Conservation (phyloP, 2,113 vertebrate genomes). For the Brevimyrus niger region DNA sequence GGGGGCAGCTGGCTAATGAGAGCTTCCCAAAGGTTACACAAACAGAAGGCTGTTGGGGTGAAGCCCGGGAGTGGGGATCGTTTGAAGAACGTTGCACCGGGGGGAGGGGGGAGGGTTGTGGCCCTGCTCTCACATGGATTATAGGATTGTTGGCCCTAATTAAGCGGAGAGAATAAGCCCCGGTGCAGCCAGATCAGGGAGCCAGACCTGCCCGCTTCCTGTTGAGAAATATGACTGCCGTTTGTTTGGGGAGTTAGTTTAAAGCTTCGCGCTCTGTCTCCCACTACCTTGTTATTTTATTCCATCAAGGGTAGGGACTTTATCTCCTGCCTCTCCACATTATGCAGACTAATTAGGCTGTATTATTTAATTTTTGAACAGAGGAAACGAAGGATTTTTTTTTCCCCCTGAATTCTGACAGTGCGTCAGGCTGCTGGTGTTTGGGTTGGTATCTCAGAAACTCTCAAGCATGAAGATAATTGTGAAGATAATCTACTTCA, state of each 20-base stretch:
- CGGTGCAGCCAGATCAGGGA: background rate
- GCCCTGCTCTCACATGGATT: background rate
- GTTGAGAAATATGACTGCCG: background rate
- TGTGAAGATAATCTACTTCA: conserved; percentile 1
- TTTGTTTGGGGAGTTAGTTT: conserved; percentile 11
- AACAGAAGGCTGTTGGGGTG: conserved; percentile 2
- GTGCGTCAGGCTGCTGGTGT: background rate
- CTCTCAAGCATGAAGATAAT: background rate
- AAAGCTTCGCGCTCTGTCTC: background rate
- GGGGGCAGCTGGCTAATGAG: background rate
- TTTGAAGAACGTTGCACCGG: conserved; percentile 1
- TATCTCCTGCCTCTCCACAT: conserved; percentile 8
- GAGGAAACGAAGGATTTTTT: background rate
- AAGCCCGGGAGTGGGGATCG: background rate
- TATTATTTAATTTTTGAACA: conserved; percentile 21
- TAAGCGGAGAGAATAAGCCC: background rate
- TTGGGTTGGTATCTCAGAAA: conserved; percentile 8
- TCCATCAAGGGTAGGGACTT: conserved; percentile 6
- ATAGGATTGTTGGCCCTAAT: conserved; percentile 10
- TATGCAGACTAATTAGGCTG: conserved; percentile 17
- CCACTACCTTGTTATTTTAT: background rate
- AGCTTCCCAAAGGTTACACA: conserved; percentile 14
- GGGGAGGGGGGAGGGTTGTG: background rate
- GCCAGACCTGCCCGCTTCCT: background rate
- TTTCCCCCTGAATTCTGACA: background rate